Evolutionary conservation across 35 echinoderm and acorn worm species (phyloP).

Genomic region (Chiridota heheva): DNA sequence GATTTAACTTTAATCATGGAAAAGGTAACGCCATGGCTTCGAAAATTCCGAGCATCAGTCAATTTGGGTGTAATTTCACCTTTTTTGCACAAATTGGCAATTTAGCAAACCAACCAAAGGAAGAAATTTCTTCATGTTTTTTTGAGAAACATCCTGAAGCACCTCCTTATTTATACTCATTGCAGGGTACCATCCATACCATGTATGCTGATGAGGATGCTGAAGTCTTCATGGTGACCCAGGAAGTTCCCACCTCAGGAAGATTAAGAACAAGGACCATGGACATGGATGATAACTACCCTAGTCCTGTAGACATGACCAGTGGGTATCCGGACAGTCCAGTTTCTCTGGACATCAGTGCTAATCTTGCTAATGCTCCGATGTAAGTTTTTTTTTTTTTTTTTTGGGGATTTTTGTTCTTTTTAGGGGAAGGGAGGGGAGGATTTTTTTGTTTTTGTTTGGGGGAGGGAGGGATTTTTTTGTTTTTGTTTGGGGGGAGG

Average conservation of each 20-base stretch:
- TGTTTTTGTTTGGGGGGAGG: too few species aligned
- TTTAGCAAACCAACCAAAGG: too few species aligned
- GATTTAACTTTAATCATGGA: too few species aligned
- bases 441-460: too few species aligned
- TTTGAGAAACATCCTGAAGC: neutral
- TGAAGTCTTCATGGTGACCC: conserved; percentile 61
- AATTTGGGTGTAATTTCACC: too few species aligned
- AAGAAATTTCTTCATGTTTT: conserved; percentile 50
- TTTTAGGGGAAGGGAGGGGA: too few species aligned
- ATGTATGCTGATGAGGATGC: conserved; percentile 59
- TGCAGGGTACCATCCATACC: conserved; percentile 51
- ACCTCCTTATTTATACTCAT: neutral
- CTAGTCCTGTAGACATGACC: conserved; percentile 52
- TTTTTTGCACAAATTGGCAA: too few species aligned
- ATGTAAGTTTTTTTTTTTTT: conserved; percentile 67
- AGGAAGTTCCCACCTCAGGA: conserved; percentile 39
- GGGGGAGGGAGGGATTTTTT: too few species aligned
- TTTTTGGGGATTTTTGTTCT: neutral
- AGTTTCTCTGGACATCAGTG: conserved; percentile 29
- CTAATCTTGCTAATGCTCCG: conserved; percentile 71
- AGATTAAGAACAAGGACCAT: conserved; percentile 7
- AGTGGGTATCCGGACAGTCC: conserved; percentile 55
- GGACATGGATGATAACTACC: conserved; percentile 44
- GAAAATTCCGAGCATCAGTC: too few species aligned
- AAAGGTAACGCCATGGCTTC: too few species aligned